phyloP scores from a whole-genome alignment of 2,797 vertebrate species.

The Micropoecilia bifurca region DNA sequence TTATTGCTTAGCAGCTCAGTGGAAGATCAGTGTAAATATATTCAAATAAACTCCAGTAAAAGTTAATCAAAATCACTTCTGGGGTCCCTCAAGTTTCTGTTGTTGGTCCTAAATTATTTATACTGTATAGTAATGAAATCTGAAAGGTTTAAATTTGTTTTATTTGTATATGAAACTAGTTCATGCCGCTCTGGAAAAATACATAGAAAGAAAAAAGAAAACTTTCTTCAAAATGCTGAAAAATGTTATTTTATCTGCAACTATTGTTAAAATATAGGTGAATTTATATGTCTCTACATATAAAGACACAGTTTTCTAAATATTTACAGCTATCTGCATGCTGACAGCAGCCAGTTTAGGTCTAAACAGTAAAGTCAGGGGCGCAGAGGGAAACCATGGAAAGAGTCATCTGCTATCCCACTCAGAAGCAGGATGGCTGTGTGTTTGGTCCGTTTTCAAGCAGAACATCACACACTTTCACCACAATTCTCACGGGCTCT shows the following conservation, averaged over 20 bases:
- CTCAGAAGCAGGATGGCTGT: constrained; percentile 46
- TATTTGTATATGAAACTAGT: not conserved
- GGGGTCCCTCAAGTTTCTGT: not conserved
- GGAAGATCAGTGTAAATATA: not conserved
- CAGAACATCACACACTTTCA: constrained; percentile 49
- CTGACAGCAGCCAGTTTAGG: not conserved
- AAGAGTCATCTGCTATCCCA: not conserved
- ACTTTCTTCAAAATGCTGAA: not conserved
- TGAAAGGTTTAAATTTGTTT: not conserved
- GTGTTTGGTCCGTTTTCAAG: constrained; percentile 41
- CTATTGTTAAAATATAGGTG: not conserved
- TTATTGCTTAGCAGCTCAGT: not conserved
- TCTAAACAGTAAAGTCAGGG: not conserved
- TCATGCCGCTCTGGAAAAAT: not conserved
- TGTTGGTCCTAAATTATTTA: not conserved
- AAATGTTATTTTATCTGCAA: not conserved
- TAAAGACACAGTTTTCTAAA: not conserved
- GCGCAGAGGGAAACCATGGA: constrained; percentile 13
- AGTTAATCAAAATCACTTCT: not conserved
- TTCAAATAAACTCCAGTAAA: not conserved
- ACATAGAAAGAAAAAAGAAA: not conserved
- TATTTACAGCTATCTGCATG: not conserved
- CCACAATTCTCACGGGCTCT: constrained; percentile 36
- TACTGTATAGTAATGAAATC: not conserved
- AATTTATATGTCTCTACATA: not conserved